Evolutionary conservation across 2,888 invertebrate species (phyloP), one percentile per base, ranked within the genome.

Genomic region (Zygothrica quintamaculata): DNA sequence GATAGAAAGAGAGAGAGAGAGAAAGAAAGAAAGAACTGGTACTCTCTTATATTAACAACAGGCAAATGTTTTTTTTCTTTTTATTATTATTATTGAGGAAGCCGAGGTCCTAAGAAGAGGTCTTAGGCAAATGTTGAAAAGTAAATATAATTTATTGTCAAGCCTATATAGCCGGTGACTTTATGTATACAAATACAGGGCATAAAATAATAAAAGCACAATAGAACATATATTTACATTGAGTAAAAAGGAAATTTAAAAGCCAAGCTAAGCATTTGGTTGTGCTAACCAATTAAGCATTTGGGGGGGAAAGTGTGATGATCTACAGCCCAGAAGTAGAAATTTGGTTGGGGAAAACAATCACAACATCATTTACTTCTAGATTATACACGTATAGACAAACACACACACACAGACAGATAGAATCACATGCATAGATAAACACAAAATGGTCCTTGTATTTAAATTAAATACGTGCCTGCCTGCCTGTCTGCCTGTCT

Each of bases 381-480:
- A 56, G 58, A 59, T 62, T 55, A 75, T 62, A 52, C 64, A 26
- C 16, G 48, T 13, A 44, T 29, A 12, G 34, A 29, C 18, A 7
- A 26, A 18, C 44, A 29, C 40, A 42, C 13, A 33, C 43, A 57
- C 26, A 16, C 43, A 58, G 16, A 26, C 3, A 22, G 18, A 22
- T 2, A 22, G 18, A 22, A 3, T 3, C 3, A 22, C 3, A 22
- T 22, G 5, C 3, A 22, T 2, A 22, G 18, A 22, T 9, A 29
- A 5, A 13, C 31, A 31, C 11, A 31, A 15, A 8, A 2, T 8
- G 15, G 40, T 34, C 55, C 50, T 66, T 36, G 53, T 58, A 61
- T 65, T 74, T 57, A 65, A 84, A 78, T 74, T 62, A 77, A 84
- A 61, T 77, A 77, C 84, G 81, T 79, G 77, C 74, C 65, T 34